phyloP scores from a whole-genome alignment of 53 echinoderm and acorn worm genomes.

The Apostichopus leukothele region DNA sequence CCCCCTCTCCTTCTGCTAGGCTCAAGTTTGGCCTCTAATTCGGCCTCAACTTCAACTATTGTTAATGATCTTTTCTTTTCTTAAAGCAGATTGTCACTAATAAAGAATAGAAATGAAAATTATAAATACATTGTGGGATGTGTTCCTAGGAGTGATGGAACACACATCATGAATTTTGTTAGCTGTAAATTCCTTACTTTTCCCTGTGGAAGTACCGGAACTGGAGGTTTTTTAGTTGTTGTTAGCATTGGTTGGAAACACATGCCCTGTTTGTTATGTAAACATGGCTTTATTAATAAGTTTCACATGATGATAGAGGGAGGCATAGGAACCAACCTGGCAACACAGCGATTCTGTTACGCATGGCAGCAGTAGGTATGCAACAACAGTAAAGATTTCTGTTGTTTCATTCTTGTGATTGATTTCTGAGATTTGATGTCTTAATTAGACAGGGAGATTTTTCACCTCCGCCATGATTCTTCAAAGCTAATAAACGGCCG shows the following conservation, averaged over 20 bases:
- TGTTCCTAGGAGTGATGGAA: not conserved
- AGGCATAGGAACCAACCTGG: slow-evolving; percentile 28
- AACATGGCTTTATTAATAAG: slow-evolving; percentile 11
- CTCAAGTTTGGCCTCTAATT: too few species aligned
- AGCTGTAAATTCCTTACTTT: not conserved
- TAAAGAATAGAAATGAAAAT: too few species aligned
- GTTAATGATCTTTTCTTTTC: too few species aligned
- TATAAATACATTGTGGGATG: too few species aligned
- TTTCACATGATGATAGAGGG: not conserved
- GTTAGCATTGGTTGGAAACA: not conserved
- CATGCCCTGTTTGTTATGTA: not conserved
- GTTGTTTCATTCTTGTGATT: slow-evolving; percentile 30
- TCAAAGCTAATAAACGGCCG: slow-evolving; percentile 36
- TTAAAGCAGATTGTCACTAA: too few species aligned
- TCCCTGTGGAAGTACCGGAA: not conserved
- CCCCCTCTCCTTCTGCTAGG: too few species aligned
- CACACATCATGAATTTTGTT: slow-evolving; percentile 14
- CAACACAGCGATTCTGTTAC: slow-evolving; percentile 21
- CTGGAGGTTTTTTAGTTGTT: not conserved
- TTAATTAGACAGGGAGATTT: slow-evolving; percentile 29
- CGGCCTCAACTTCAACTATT: too few species aligned
- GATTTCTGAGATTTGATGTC: slow-evolving; percentile 34
- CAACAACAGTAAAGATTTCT: not conserved
- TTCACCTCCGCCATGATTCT: slow-evolving; percentile 17
- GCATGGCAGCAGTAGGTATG: not conserved